Evolutionary conservation across 2,113 vertebrate species (phyloP), one percentile per base, ranked within the genome.

Genomic region (Vanacampus margaritifer): DNA sequence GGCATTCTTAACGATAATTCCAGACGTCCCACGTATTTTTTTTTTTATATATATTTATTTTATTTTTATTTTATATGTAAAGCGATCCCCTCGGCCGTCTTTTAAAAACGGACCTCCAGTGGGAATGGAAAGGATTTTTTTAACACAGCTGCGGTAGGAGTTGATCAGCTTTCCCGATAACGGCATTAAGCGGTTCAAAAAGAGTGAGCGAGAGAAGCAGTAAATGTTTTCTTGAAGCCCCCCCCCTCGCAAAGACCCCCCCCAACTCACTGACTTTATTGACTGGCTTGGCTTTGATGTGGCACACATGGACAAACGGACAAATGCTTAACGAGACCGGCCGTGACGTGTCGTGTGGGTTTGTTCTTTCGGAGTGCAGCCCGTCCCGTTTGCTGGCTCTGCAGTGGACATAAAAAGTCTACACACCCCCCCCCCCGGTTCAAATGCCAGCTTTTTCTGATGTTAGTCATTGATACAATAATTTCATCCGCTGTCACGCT

Each of bases 151-250:
- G 48, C 21, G 12, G 68, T 63, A 76, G 80, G 70, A 69, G 79
- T 84, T 50, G 57, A 71, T 84, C 71, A 71, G 84, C 84, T 77
- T 80, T 73, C 60, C 73, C 54, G 68, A 79, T 72, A 79, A 79
- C 46, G 57, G 58, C 64, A 37, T 50, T 78, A 73, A 54, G 69
- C 51, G 48, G 59, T 61, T 62, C 28, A 72, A 36, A 37, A 60
- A 43, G 58, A 67, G 65, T 45, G 36, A 48, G 51, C 41, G 63
- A 64, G 54, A 65, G 63, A 66, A 7, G 69, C 68, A 64, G 70
- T 65, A 63, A 78, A 85, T 71, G 72, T 32, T 73, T 75, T 75
- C 54, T 60, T 71, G 60, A 76, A 80, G 75, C 78, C 79, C 19
- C 24, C 51, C 50, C 50, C 21, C 9, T n/a, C n/a, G n/a, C n/a